phyloP scores from a whole-genome alignment of 2,797 vertebrate species.

The Phoebastria nigripes region DNA sequence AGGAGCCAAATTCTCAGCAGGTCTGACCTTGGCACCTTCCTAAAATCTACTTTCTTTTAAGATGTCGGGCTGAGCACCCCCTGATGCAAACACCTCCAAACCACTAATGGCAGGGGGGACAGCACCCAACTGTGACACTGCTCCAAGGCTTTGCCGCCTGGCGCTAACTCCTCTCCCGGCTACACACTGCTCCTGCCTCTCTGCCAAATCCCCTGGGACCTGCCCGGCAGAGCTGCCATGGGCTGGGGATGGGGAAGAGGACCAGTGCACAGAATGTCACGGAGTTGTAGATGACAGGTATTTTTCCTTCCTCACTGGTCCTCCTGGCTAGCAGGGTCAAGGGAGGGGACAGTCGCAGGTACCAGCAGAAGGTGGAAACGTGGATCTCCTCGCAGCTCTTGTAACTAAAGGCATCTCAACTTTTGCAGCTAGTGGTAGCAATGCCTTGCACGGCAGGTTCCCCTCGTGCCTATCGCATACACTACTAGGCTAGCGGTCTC shows the following conservation, averaged over 20 bases:
- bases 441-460: rapidly evolving
- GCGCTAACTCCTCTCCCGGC: neutral
- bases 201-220: neutral
- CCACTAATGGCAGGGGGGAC: neutral
- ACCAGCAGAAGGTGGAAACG: neutral
- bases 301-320: neutral
- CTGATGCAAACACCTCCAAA: neutral
- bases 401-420: neutral
- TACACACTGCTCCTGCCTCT: neutral
- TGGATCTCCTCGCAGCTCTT: neutral
- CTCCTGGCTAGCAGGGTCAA: neutral
- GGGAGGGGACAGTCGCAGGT: neutral
- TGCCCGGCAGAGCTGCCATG: neutral
- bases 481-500: neutral
- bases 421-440: neutral
- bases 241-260: neutral
- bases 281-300: neutral
- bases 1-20: neutral
- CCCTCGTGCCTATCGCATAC: rapidly evolving
- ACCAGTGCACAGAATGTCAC: neutral
- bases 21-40: neutral
- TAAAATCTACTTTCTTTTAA: neutral
- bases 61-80: neutral
- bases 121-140: neutral
- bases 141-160: neutral